These are phyloP conservation scores for Rhopalosiphum maidis DNA, from an alignment of 1,140 invertebrate genomes.

Conservation along the genomic window DNA sequence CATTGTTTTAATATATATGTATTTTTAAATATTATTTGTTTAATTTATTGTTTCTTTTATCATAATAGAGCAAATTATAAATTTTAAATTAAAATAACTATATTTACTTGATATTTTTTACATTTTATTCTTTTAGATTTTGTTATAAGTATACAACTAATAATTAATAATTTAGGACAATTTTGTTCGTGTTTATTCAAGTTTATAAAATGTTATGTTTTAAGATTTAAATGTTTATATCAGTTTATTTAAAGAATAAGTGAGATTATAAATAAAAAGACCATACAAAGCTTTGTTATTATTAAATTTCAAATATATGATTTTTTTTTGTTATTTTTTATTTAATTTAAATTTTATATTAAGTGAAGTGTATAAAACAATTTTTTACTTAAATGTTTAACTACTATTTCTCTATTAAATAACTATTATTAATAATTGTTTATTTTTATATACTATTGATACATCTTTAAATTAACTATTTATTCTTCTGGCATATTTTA, in stretches of 20 bases:
- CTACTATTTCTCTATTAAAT: not conserved
- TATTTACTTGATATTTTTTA: conserved; percentile 48
- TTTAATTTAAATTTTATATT: conserved; percentile 15
- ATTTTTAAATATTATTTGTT: conserved; percentile 33
- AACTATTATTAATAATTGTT: not conserved
- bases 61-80: conserved; percentile 16
- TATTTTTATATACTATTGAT: not conserved
- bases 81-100: conserved; percentile 47
- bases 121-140: conserved; percentile 40
- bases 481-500: not conserved
- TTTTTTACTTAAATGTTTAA: not conserved
- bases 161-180: conserved; percentile 47
- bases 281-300: conserved; percentile 26
- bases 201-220: conserved; percentile 38
- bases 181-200: conserved; percentile 42
- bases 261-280: conserved; percentile 27
- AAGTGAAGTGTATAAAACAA: not conserved
- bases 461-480: not conserved
- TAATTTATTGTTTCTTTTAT: conserved; percentile 52
- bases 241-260: conserved; percentile 43
- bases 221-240: conserved; percentile 50
- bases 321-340: not conserved
- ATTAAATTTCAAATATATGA: conserved; percentile 33
- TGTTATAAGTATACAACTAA: not conserved
- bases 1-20: conserved; percentile 21